Percentiles rank a stretch among this genome's conserved stretches.
phyloP scores from a whole-genome alignment of 1,140 invertebrate genomes.

The Hirudo medicinalis region DNA sequence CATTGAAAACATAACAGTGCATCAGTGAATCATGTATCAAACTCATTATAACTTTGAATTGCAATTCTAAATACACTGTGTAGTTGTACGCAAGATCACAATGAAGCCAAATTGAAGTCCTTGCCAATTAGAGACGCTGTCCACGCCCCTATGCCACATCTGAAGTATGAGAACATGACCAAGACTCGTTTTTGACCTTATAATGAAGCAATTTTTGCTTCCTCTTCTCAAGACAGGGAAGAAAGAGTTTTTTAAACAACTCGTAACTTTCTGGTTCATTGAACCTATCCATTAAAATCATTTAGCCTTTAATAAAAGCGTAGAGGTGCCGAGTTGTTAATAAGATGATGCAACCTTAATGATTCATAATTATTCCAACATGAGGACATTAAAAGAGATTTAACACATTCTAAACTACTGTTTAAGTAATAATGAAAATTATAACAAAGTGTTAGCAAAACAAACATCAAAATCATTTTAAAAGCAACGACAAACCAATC shows the following conservation, averaged over 20 bases:
- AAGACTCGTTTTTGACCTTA: background rate
- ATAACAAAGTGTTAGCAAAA: background rate
- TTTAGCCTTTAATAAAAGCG: no score
- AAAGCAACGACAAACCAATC: background rate
- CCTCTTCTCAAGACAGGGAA: background rate
- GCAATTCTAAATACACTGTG: no score
- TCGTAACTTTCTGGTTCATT: background rate
- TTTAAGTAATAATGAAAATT: background rate
- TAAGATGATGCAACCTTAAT: no score
- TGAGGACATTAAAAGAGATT: background rate
- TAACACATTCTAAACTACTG: background rate
- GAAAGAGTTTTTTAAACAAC: background rate
- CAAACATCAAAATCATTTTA: background rate
- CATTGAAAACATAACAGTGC: no score
- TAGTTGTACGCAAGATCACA: no score
- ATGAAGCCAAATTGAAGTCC: no score
- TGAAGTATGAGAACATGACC: background rate
- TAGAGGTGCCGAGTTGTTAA: no score
- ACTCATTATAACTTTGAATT: no score
- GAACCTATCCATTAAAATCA: background rate
- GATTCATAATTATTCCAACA: background rate
- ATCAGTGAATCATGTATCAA: no score
- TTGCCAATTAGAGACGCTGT: background rate
- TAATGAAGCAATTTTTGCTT: background rate
- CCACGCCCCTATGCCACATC: background rate